Percentiles rank a stretch among this genome's conserved stretches.
These are phyloP conservation scores for Drosophila meridiana DNA, from an alignment of 2,888 invertebrate species.

Conservation along the genomic window DNA sequence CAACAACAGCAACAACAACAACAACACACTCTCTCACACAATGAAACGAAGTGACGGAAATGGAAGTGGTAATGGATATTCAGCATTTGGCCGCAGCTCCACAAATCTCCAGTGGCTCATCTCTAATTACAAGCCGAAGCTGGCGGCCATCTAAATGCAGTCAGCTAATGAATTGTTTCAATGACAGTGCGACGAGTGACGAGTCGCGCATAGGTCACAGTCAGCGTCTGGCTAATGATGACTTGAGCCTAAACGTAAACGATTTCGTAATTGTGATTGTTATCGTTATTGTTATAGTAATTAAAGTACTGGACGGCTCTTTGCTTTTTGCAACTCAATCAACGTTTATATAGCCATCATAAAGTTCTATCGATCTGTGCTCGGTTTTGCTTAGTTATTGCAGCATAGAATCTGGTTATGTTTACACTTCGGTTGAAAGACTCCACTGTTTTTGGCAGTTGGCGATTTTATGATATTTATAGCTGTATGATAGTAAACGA, in stretches of 20 bases:
- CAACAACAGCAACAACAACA: background rate
- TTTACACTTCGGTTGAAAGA: background rate
- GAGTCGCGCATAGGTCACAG: conserved; percentile 18
- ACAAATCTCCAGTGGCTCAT: conserved; percentile 35
- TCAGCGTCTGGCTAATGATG: conserved; percentile 43
- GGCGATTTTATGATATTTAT: too few species aligned
- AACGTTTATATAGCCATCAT: background rate
- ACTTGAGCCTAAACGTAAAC: conserved; percentile 19
- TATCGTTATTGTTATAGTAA: conserved; percentile 2
- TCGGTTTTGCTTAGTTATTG: background rate
- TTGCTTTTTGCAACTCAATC: conserved; percentile 2
- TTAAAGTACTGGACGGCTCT: background rate
- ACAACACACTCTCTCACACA: conserved; percentile 8
- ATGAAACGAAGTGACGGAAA: conserved; percentile 43
- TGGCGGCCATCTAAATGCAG: conserved; percentile 45
- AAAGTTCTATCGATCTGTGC: background rate
- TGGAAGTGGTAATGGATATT: conserved; percentile 36
- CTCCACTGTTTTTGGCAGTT: background rate
- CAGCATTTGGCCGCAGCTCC: background rate
- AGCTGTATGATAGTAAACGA: background rate
- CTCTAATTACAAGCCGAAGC: conserved; percentile 49
- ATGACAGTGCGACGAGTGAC: conserved; percentile 52
- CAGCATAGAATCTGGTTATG: background rate
- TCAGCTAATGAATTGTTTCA: conserved; percentile 67
- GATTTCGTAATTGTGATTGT: conserved; percentile 3